Conservation (phyloP, 2,797 vertebrate species). For the Pyrocephalus nanus region DNA sequence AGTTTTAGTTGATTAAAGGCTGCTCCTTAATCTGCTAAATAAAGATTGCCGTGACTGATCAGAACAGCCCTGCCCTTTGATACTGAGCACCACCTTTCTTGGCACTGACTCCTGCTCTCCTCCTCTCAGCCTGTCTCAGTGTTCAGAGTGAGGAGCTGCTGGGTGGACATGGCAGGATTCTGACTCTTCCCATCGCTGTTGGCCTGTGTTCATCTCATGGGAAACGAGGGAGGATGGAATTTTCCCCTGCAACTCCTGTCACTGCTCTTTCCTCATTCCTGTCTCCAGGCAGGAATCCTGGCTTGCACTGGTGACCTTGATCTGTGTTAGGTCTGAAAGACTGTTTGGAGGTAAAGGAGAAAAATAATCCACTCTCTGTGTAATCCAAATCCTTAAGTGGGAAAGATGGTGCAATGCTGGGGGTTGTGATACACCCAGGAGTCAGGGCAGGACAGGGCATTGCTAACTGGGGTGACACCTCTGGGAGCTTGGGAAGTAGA, state of each 20-base stretch:
- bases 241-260: background rate
- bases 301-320: background rate
- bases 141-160: background rate
- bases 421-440: background rate
- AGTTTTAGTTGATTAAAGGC: background rate
- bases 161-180: background rate
- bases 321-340: background rate
- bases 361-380: background rate
- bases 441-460: background rate
- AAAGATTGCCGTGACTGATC: background rate
- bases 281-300: background rate
- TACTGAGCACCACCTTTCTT: background rate
- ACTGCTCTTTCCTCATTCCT: background rate
- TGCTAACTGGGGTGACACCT: background rate
- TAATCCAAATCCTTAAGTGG: background rate
- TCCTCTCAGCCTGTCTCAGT: background rate
- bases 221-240: background rate
- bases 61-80: background rate
- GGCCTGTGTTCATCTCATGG: background rate
- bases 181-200: rapidly evolving
- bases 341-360: background rate
- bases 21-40: background rate
- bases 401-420: background rate
- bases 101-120: background rate
- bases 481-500: background rate